Base-by-base conservation (phyloP, 2,888 invertebrate genomes). In the Drosophila prostipennis region DNA sequence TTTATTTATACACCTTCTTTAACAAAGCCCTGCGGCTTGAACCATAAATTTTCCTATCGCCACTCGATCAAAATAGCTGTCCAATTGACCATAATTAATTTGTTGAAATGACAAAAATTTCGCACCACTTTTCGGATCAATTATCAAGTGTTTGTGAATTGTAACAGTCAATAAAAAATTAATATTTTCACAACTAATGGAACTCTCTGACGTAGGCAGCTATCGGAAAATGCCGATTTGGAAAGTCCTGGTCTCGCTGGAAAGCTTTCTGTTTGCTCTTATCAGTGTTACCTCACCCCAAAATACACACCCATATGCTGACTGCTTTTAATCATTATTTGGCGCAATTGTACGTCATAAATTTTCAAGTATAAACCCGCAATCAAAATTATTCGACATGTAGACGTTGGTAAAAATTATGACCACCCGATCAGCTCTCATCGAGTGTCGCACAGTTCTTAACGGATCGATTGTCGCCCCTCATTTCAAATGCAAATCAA, bases 331-430 rank as follows among this genome's bases (percentile, higher is more conserved):
- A 61, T 43, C 70, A 65, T 58, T 65, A 60, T 80, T 86, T 51
- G 63, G 42, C 67, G 46, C 79, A 73, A 75, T 81, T 77, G 73
- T 78, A 72, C 57, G 79, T 57, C 64, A 73, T 74, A 77, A 69
- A 77, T 59, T 71, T 72, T 77, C 72, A 60, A 56, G 64, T 65
- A 69, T 72, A 59, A 74, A 52, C 54, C 70, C 61, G 49, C 69
- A 71, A 74, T 83, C 78, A 58, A 79, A 83, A 73, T 72, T 57
- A 56, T 67, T 68, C 55, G 42, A 87, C 58, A 71, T 82, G 72
- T 87, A 82, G 87, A 82, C 82, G 70, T 63, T 52, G 72, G 87
- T 70, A 85, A 82, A 87, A 59, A 72, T 71, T 71, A 71, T 72
- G 71, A 36, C 70, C 70, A 57, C 6, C 32, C 48, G 61, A 40